Percentiles rank a stretch among this genome's conserved stretches.
Conservation (phyloP, 1,140 invertebrate genomes). For the Elysia chlorotica region DNA sequence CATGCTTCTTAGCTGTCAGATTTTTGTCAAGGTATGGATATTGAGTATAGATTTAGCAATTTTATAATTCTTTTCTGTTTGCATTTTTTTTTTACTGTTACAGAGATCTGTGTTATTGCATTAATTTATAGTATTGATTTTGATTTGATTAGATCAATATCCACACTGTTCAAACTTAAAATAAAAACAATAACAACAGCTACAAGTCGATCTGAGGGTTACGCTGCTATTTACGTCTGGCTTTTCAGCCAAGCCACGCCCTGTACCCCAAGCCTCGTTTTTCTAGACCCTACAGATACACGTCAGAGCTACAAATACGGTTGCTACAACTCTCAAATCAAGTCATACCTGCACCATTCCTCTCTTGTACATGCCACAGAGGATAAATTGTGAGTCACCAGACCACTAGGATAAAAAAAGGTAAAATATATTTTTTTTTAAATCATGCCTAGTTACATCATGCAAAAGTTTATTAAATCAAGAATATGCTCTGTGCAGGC, state of each 20-base stretch:
- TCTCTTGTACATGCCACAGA: constrained; percentile 63
- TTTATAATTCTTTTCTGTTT: no score
- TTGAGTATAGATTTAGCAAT: no score
- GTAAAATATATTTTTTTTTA: no score
- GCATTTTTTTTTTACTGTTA: no score
- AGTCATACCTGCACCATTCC: constrained; percentile 59
- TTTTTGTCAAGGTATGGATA: no score
- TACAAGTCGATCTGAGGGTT: neutral
- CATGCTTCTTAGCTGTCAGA: no score
- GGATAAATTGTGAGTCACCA: constrained; percentile 61
- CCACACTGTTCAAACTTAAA: neutral
- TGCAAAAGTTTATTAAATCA: no score
- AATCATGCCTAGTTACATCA: no score
- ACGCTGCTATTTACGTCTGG: no score
- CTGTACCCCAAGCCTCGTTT: neutral
- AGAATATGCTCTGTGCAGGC: neutral
- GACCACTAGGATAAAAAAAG: constrained; percentile 61
- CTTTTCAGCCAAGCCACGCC: neutral
- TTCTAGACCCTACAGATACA: neutral
- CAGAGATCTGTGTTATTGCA: no score
- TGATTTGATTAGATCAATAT: no score
- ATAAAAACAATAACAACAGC: neutral
- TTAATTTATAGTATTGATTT: no score
- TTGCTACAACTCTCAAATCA: neutral
- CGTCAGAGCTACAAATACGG: neutral